Evolutionary conservation across 1,140 invertebrate species (phyloP).

Genomic region (Meteorus sp.): DNA sequence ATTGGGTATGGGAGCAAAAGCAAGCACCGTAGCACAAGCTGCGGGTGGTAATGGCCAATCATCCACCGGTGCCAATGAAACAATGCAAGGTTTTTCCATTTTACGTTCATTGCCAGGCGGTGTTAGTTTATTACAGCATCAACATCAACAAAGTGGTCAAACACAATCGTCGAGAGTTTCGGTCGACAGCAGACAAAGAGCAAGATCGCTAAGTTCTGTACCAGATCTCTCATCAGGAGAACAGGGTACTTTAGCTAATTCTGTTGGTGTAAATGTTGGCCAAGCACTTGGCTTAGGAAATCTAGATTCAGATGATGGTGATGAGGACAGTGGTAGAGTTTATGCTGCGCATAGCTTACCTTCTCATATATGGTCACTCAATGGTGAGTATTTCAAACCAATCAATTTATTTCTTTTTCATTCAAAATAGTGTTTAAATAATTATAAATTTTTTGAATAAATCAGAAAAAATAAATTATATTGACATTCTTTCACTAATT

Average conservation of each 20-base stretch:
- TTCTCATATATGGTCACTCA: constrained; percentile 88
- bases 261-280: constrained; percentile 52
- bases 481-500: too few relatives aligned
- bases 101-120: constrained; percentile 71
- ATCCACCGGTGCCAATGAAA: constrained; percentile 74
- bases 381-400: constrained; percentile 67
- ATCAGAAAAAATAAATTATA: too few relatives aligned
- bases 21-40: constrained; percentile 78
- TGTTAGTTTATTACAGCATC: constrained; percentile 51
- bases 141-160: constrained; percentile 45
- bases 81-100: constrained; percentile 71
- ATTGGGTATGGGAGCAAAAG: constrained; percentile 76
- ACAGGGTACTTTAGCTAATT: constrained; percentile 45
- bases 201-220: constrained; percentile 80
- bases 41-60: constrained; percentile 70
- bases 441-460: too few relatives aligned
- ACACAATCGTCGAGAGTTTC: constrained; percentile 63
- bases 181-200: constrained; percentile 73
- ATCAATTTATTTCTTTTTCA: background rate
- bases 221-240: constrained; percentile 66
- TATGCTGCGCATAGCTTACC: constrained; percentile 87
- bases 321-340: constrained; percentile 67
- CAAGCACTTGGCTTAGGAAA: constrained; percentile 53
- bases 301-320: constrained; percentile 52
- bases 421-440: too few relatives aligned